Evolutionary conservation across 2,113 vertebrate species (phyloP), one percentile per base, ranked within the genome.

Genomic region (Myotis yumanensis): DNA sequence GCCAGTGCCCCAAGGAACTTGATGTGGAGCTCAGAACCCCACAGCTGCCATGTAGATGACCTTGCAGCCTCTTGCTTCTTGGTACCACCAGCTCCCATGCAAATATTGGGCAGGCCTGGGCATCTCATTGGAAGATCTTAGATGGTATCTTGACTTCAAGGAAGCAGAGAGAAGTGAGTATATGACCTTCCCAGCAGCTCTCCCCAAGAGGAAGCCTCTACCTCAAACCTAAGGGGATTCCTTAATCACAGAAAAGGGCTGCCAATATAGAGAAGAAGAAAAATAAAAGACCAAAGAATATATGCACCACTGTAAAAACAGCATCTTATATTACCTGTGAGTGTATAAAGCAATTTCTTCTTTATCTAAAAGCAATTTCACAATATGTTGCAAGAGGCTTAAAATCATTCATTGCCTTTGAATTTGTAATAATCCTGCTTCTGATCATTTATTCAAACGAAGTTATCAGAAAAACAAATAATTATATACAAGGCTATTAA

Each of bases 331-430:
- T 77, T 37, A 86, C 12, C 18, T 52, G 14, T 12, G 68, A 93
- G 73, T 54, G 28, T 43, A 66, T 12, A 66, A 88, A 83, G 10
- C 51, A 32, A 85, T 35, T 90, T 75, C 51, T 52, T 94, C 66
- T 93, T 96, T 85, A 91, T 73, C 84, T 64, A 43, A 87, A 89
- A 93, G 32, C 68, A 43, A 85, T 84, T 91, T 88, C 37, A 79
- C 22, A 54, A 37, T 79, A 75, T n/a, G 22, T 52, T 73, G 5
- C 43, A 71, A 73, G 35, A 91, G n/a, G 43, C 46, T 97, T 90
- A 85, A 95, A 72, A 87, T 82, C 22, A 90, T 69, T 73, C 48
- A 43, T 15, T 54, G 35, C 85, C 80, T 96, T 86, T 87, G 59
- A 93, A 57, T 91, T 87, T 85, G 32, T 79, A 95, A 66, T 79